A percentile compares a stretch with the other conserved stretches of the same genome.
These are phyloP conservation scores for Harpagifer antarcticus DNA, from an alignment of 2,797 vertebrate genomes.

Conservation along the genomic window DNA sequence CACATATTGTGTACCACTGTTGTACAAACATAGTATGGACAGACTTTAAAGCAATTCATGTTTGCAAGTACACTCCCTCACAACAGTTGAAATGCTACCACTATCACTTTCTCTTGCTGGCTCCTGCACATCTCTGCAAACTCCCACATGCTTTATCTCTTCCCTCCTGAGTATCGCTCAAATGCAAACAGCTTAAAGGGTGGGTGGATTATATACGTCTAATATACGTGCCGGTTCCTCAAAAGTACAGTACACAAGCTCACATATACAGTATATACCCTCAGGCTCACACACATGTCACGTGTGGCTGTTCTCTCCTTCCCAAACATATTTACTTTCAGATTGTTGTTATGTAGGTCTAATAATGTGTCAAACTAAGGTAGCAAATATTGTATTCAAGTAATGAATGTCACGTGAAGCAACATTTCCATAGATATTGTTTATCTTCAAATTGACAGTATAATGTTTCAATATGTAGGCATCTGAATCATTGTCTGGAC, in stretches of 20 bases:
- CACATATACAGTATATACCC: neutral
- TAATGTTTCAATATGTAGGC: neutral
- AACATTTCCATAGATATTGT: neutral
- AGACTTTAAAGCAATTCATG: conserved; percentile 5
- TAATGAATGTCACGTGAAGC: neutral
- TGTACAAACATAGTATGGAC: neutral
- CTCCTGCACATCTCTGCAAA: conserved; percentile 51
- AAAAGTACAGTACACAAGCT: conserved; percentile 31
- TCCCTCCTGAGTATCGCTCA: conserved; percentile 36
- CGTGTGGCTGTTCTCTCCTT: conserved; percentile 14
- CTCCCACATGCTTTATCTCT: conserved; percentile 64
- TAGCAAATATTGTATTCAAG: conserved; percentile 26
- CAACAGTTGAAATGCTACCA: conserved; percentile 16
- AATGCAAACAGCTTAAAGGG: conserved; percentile 48
- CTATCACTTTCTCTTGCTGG: conserved; percentile 34
- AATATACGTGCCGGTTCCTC: conserved; percentile 36
- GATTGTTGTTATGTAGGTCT: conserved; percentile 14
- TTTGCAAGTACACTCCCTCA: conserved; percentile 5
- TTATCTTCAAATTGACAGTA: neutral
- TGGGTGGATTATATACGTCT: no score
- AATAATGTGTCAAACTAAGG: conserved; percentile 15
- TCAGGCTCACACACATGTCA: conserved; percentile 15
- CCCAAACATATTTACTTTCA: conserved; percentile 34
- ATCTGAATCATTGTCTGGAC: neutral
- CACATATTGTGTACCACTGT: neutral